Base-by-base conservation (phyloP, 2,113 vertebrate species). In the Diadophis punctatus region DNA sequence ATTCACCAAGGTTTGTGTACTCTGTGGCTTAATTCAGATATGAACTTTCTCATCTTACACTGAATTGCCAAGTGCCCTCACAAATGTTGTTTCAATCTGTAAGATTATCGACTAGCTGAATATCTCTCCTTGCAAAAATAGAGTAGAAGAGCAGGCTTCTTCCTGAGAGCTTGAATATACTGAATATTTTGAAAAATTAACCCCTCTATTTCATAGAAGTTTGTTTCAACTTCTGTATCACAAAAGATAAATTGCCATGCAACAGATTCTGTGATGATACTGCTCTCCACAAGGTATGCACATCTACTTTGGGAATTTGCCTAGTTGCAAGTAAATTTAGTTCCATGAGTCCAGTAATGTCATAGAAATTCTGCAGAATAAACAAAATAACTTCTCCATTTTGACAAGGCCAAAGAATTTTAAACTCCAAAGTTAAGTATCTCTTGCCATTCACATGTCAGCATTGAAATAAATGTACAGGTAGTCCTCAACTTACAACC, bases 391-490 rank as follows among this genome's bases (percentile, higher is more conserved):
- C 46, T 39, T 0, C 0, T 93, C 90, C 91, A 30, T 55, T 88
- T 87, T 91, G 1, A 11, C 85, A 94, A 60, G 87, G 87, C 25
- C 86, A 86, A 90, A 74, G 88, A 91, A 93, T 16, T 0, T 11
- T 92, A 93, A 85, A 89, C 95, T 95, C 0, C 0, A 55, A 89
- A 34, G 93, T 94, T 96, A 94, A 95, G 91, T 95, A 92, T 93
- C 92, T 95, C 93, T 94, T 96, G 95, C 95, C 93, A 63, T 93
- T 89, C 91, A 7, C 1, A n/a, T 88, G 90, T 95, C 94, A 95
- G 93, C 96, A 95, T 63, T 95, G 95, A 96, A 97, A 97, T 97
- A 97, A 98, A 97, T 0, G 93, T 94, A 94, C 94, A 68, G 12
- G 60, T n/a, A n/a, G 60, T 68, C 60, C 30, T 14, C 60, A 68